Evolutionary conservation across 1,140 invertebrate genomes (phyloP).

Genomic region (Zaprionus africanus): DNA sequence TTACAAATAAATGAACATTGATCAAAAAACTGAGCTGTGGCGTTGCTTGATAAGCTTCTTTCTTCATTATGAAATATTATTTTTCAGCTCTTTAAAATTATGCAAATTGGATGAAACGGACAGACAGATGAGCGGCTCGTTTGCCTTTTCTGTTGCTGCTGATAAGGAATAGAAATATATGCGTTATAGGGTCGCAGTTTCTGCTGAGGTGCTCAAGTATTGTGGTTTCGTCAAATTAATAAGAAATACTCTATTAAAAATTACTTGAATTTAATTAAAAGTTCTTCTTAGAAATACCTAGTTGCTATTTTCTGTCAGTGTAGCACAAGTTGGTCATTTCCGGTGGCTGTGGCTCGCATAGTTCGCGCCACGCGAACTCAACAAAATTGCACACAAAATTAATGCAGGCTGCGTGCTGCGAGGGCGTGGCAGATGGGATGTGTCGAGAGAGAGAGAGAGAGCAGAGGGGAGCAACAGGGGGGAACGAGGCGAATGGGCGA

Average conservation of each 20-base stretch:
- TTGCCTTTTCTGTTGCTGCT: too few relatives aligned
- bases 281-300: background rate
- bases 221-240: background rate
- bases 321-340: constrained; percentile 64
- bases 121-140: too few relatives aligned
- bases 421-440: background rate
- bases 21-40: too few relatives aligned
- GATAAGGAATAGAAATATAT: too few relatives aligned
- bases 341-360: constrained; percentile 69
- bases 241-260: background rate
- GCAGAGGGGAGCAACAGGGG: background rate
- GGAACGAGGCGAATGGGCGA: background rate
- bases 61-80: too few relatives aligned
- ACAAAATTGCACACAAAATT: constrained; percentile 54
- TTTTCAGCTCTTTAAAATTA: too few relatives aligned
- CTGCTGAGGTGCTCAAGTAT: too few relatives aligned
- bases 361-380: constrained; percentile 6
- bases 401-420: constrained; percentile 62
- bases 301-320: background rate
- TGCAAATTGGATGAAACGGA: too few relatives aligned
- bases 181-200: too few relatives aligned
- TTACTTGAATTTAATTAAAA: background rate
- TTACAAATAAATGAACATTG: too few relatives aligned
- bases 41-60: too few relatives aligned
- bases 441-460: too few relatives aligned